Evolutionary conservation across 2,797 vertebrate genomes (phyloP).

Genomic region (Podarcis lilfordi): DNA sequence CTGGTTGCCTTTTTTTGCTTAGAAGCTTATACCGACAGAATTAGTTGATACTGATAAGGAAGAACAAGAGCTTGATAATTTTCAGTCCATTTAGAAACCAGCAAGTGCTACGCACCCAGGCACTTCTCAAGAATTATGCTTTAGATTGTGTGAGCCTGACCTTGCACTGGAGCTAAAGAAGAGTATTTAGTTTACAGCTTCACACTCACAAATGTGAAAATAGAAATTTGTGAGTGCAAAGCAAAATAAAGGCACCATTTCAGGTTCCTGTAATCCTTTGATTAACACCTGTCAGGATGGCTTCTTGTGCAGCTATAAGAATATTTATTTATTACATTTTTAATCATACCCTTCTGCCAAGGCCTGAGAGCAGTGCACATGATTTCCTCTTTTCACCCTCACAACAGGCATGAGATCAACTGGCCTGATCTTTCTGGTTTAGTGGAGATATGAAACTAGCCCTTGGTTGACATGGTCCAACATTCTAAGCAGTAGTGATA

Average conservation of each 20-base stretch:
- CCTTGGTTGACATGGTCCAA: no score
- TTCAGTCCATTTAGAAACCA: conserved; percentile 50
- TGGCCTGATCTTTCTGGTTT: no score
- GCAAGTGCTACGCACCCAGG: conserved; percentile 34
- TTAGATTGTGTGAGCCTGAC: conserved; percentile 13
- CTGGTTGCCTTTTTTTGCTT: conserved; percentile 35
- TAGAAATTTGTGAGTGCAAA: background rate
- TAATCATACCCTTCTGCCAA: background rate
- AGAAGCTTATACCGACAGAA: conserved; percentile 43
- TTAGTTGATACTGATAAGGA: conserved; percentile 57
- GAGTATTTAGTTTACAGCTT: background rate
- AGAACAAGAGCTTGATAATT: conserved; percentile 47
- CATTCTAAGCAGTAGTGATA: no score
- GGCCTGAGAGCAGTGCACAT: no score
- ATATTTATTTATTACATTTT: background rate
- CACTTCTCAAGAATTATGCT: conserved; percentile 39
- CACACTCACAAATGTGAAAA: background rate
- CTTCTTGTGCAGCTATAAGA: background rate
- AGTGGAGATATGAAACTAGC: no score
- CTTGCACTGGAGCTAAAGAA: conserved; percentile 7
- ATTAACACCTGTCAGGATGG: conserved; percentile 15
- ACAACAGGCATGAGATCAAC: no score
- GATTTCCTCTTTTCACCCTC: no score
- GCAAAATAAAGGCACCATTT: conserved; percentile 33
- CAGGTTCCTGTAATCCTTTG: conserved; percentile 39